Percentiles rank a stretch among this genome's conserved stretches.
phyloP scores from a whole-genome alignment of 1,140 invertebrate species.

The Condylostylus longicornis region DNA sequence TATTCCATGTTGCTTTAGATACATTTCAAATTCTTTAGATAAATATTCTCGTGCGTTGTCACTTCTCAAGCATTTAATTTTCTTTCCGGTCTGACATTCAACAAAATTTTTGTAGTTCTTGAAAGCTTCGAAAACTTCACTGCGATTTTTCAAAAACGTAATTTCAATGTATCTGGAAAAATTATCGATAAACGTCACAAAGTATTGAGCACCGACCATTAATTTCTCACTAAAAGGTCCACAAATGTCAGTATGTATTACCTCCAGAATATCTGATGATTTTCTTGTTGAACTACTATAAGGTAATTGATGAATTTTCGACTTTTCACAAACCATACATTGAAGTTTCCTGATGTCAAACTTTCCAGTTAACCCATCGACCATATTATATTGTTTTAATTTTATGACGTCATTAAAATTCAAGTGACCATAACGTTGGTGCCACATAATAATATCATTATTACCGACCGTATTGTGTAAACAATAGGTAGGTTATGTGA shows the following conservation, averaged over 20 bases:
- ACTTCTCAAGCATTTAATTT: neutral
- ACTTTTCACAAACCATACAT: neutral
- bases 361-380: neutral
- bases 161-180: conserved; percentile 19
- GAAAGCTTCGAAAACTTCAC: conserved; percentile 1
- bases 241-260: conserved; percentile 28
- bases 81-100: neutral
- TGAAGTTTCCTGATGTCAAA: neutral
- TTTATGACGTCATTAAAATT: too few species aligned
- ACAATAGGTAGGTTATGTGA: too few species aligned
- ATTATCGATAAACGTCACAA: conserved; percentile 31
- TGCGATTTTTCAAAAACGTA: conserved; percentile 21
- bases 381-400: neutral
- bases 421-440: neutral
- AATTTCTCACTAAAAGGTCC: conserved; percentile 24
- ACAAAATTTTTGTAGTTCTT: neutral
- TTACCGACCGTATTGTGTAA: too few species aligned
- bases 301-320: conserved; percentile 6
- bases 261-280: conserved; percentile 4
- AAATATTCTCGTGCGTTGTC: neutral
- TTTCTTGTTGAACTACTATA: neutral
- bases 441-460: too few species aligned
- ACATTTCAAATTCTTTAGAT: neutral
- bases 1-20: neutral
- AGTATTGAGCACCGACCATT: conserved; percentile 20